Percentiles rank a stretch among this genome's conserved stretches.
Conservation (phyloP, 2,888 invertebrate species). For the Epinotia nisella region DNA sequence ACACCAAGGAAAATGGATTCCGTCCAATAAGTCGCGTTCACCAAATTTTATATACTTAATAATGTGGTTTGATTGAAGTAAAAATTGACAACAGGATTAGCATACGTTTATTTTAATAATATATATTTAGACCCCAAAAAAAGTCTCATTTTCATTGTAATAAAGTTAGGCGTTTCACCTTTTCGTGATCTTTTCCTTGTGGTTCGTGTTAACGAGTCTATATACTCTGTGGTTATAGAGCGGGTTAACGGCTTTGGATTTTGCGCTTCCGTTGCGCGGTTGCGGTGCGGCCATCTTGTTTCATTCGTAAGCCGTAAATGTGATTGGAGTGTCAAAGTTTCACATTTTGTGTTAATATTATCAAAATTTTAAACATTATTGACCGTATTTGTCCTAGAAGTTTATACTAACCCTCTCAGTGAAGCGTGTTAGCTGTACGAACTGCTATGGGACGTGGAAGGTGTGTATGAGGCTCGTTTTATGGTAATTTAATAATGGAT, state of each 20-base stretch:
- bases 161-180: background rate
- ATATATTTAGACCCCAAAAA: too few relatives aligned
- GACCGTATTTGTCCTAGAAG: background rate
- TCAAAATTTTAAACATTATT: background rate
- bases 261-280: too few relatives aligned
- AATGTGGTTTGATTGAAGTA: background rate
- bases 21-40: constrained; percentile 54
- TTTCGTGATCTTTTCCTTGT: too few relatives aligned
- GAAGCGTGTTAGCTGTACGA: constrained; percentile 21
- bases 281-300: constrained; percentile 54
- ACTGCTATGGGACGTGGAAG: constrained; percentile 74
- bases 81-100: background rate
- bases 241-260: background rate
- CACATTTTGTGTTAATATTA: constrained; percentile 1
- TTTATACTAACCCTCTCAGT: background rate
- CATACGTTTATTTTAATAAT: too few relatives aligned
- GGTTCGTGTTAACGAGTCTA: background rate
- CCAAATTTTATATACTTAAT: background rate
- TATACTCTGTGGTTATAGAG: background rate
- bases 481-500: constrained; percentile 21
- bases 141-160: too few relatives aligned
- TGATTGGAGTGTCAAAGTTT: background rate
- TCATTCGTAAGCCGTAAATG: constrained; percentile 14
- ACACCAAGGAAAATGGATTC: constrained; percentile 82
- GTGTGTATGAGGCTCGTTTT: constrained; percentile 65